These are phyloP conservation scores for Schizopygopsis pylzovi DNA, from an alignment of 2,797 vertebrate genomes.

Conservation along the genomic window DNA sequence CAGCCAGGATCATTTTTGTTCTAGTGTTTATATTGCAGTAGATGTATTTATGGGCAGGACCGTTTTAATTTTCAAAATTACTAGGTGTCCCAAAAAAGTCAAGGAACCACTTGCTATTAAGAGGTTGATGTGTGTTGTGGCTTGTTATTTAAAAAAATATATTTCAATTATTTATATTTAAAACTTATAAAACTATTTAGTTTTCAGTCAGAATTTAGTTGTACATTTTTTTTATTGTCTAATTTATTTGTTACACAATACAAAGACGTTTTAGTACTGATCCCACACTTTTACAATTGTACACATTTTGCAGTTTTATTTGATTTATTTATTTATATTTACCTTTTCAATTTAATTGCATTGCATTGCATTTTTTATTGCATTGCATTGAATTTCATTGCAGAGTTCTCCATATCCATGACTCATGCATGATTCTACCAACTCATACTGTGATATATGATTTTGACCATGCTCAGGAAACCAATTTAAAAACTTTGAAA, in stretches of 20 bases:
- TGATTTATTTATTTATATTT: background rate
- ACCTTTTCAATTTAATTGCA: background rate
- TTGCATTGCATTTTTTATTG: background rate
- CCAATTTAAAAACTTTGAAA: background rate
- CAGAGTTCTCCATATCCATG: background rate
- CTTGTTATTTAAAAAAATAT: constrained; percentile 2
- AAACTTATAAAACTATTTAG: too few species aligned
- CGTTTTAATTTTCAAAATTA: background rate
- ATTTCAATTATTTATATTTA: too few species aligned
- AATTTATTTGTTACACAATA: background rate
- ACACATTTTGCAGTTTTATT: background rate
- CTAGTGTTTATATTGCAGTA: background rate
- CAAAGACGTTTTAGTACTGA: background rate
- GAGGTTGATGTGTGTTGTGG: background rate
- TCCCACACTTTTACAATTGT: background rate
- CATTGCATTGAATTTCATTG: background rate
- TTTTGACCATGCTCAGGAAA: background rate
- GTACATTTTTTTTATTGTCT: background rate
- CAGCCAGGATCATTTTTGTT: background rate
- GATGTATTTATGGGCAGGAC: background rate
- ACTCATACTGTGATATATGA: background rate
- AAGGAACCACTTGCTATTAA: background rate
- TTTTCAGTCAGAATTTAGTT: background rate
- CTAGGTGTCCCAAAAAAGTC: too few species aligned
- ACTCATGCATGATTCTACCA: background rate